These are phyloP conservation scores for Chromoteleia sp. DNA, from an alignment of 2,888 invertebrate genomes.

Conservation along the genomic window DNA sequence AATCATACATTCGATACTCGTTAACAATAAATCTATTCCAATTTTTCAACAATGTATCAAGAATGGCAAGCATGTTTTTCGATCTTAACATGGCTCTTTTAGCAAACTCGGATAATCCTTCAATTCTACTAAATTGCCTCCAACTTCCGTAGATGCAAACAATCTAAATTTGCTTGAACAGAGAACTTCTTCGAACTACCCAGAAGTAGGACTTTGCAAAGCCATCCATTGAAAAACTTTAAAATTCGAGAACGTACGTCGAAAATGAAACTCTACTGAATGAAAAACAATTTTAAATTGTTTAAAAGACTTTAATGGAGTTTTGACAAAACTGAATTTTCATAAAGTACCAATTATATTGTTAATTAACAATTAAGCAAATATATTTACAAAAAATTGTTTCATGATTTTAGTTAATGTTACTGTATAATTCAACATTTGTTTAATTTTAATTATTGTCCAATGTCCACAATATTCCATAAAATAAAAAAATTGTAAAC, in stretches of 20 bases:
- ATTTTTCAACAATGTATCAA: slow-evolving; percentile 38
- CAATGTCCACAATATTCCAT: too few relatives aligned
- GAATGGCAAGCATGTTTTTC: slow-evolving; percentile 42
- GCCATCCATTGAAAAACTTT: slow-evolving; percentile 51
- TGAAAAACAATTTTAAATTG: slow-evolving; percentile 25
- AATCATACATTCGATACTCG: slow-evolving; percentile 6
- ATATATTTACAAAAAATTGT: too few relatives aligned
- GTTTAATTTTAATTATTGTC: too few relatives aligned
- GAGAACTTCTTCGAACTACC: slow-evolving; percentile 42
- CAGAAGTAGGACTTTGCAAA: slow-evolving; percentile 33
- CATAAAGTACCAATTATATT: too few relatives aligned
- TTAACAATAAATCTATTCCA: slow-evolving; percentile 43
- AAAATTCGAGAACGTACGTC: slow-evolving; percentile 22
- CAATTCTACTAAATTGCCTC: slow-evolving; percentile 33
- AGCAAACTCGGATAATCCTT: slow-evolving; percentile 50
- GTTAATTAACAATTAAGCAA: too few relatives aligned
- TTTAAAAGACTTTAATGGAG: slow-evolving; percentile 2
- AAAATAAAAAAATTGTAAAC: too few relatives aligned
- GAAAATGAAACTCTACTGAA: slow-evolving; percentile 32
- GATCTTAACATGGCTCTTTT: slow-evolving; percentile 50
- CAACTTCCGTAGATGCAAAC: slow-evolving; percentile 56
- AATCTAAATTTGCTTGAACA: slow-evolving; percentile 53
- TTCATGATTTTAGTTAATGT: too few relatives aligned
- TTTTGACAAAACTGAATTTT: background rate
- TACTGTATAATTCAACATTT: too few relatives aligned